Percentiles rank a stretch among this genome's conserved stretches.
Conservation (phyloP, 2,888 invertebrate genomes). For the Lasioglossum marginatum region DNA sequence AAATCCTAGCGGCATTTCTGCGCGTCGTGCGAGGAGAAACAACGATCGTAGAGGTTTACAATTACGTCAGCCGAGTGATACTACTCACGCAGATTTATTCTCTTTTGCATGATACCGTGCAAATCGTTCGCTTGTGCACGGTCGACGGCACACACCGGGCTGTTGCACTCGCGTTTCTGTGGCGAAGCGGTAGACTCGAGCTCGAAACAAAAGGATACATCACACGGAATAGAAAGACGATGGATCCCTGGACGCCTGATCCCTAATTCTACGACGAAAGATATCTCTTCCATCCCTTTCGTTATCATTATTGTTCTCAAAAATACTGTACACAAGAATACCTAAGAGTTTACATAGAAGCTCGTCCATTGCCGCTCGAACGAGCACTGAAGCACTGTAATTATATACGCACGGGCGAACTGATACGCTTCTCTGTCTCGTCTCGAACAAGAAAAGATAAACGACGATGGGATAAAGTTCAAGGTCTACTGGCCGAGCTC, state of each 20-base stretch:
- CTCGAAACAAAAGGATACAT: conserved; percentile 23
- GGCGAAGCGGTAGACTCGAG: conserved; percentile 59
- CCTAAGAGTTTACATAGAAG: conserved; percentile 63
- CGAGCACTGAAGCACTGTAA: conserved; percentile 59
- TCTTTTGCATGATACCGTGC: conserved; percentile 71
- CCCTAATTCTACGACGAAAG: conserved; percentile 54
- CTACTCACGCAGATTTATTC: conserved; percentile 52
- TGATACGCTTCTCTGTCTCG: conserved; percentile 47
- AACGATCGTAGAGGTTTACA: conserved; percentile 24
- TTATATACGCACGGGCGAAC: conserved; percentile 53
- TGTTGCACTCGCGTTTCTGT: conserved; percentile 31
- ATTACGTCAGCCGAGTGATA: conserved; percentile 33
- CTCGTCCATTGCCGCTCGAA: conserved; percentile 49
- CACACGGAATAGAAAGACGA: conserved; percentile 35
- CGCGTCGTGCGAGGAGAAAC: conserved; percentile 6
- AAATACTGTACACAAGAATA: conserved; percentile 74
- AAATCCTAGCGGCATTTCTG: conserved; percentile 24
- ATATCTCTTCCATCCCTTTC: conserved; percentile 35
- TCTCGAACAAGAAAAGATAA: conserved; percentile 45
- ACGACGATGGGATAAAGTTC: conserved; percentile 44
- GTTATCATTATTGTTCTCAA: conserved; percentile 63
- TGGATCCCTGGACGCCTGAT: conserved; percentile 22
- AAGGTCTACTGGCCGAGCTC: conserved; percentile 43
- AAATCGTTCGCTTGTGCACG: conserved; percentile 52
- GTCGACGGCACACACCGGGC: conserved; percentile 28